Conservation (phyloP, 2,113 vertebrate genomes). For the Cyanoderma ruficeps region DNA sequence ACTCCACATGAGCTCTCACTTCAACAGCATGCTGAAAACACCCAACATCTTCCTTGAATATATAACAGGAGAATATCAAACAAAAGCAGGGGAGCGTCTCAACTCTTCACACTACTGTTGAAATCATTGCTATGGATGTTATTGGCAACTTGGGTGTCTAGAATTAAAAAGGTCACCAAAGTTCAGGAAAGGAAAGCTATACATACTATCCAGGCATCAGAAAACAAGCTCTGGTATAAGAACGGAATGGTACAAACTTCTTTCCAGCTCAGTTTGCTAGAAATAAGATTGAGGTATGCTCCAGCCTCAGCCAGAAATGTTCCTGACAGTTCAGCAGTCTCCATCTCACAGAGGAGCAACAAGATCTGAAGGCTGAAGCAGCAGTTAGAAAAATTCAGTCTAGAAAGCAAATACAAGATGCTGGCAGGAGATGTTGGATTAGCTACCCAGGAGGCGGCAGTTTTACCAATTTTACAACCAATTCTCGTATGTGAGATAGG, state of each 20-base stretch:
- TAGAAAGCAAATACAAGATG: background rate
- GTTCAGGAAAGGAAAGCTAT: background rate
- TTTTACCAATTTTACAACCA: background rate
- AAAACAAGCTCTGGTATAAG: background rate
- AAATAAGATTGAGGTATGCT: background rate
- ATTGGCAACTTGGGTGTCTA: background rate
- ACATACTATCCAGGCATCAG: background rate
- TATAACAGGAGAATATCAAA: conserved; percentile 1
- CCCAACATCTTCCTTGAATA: background rate
- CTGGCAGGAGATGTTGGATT: background rate
- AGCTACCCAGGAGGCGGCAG: background rate
- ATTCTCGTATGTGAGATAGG: background rate
- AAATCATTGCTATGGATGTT: background rate
- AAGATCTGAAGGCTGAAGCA: background rate
- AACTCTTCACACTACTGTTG: background rate
- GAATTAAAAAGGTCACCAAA: background rate
- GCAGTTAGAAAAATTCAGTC: background rate
- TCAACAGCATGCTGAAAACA: background rate
- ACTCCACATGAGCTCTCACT: background rate
- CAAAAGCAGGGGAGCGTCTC: background rate
- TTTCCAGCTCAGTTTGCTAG: background rate
- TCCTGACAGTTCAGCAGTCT: background rate
- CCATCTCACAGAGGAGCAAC: background rate
- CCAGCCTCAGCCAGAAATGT: background rate
- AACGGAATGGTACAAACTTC: background rate